A percentile compares a stretch with the other conserved stretches of the same genome.
Conservation (phyloP, 2,113 vertebrate genomes). For the Anarhynchus alexandrinus region DNA sequence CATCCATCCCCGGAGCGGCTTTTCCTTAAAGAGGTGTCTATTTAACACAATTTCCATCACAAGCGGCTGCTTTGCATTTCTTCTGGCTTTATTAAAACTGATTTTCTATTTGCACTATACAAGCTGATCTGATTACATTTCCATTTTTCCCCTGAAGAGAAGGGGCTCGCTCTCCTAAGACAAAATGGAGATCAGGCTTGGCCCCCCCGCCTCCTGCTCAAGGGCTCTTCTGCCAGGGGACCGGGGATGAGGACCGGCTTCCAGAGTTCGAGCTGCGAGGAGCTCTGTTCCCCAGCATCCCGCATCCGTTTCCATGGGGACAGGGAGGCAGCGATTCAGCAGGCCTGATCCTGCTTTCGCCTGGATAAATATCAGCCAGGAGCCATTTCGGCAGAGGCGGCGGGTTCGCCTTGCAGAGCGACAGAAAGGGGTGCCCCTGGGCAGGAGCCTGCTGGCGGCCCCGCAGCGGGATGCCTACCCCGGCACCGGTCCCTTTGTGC, state of each 20-base stretch:
- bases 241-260: not conserved
- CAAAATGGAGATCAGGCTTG: not conserved
- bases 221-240: slow-evolving; percentile 29
- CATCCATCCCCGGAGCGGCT: slow-evolving; percentile 47
- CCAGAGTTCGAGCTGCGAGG: not conserved
- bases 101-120: slow-evolving; percentile 81
- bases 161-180: not conserved
- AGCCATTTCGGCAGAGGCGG: not conserved
- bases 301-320: slow-evolving; percentile 63
- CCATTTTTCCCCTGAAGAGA: slow-evolving; percentile 74
- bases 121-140: slow-evolving; percentile 82
- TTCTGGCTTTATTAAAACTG: slow-evolving; percentile 81
- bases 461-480: rapidly evolving
- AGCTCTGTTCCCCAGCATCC: slow-evolving; percentile 15
- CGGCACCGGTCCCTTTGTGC: too few species aligned
- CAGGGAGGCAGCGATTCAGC: not conserved
- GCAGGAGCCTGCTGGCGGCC: not conserved
- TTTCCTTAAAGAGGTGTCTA: slow-evolving; percentile 65
- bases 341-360: not conserved
- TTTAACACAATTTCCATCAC: slow-evolving; percentile 76
- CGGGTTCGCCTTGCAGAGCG: rapidly evolving
- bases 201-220: not conserved
- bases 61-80: slow-evolving; percentile 79
- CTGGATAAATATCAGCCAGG: not conserved
- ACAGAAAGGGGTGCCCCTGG: not conserved